Evolutionary conservation across 1,140 invertebrate species (phyloP).

Genomic region (Periplaneta americana): DNA sequence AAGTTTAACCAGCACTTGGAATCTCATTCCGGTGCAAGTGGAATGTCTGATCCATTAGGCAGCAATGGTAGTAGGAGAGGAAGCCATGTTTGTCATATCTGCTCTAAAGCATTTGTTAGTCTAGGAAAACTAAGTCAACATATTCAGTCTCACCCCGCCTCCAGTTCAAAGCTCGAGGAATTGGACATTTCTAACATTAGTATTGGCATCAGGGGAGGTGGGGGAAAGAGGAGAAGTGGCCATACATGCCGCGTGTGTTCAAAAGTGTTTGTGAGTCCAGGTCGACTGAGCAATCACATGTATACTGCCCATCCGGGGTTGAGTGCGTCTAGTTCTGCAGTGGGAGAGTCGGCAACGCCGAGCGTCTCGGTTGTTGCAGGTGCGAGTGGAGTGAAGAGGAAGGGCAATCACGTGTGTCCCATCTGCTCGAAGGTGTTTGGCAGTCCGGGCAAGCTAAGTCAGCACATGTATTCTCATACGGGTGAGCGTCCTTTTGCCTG

Average conservation of each 20-base stretch:
- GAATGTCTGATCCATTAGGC: background rate
- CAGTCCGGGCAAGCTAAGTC: constrained; percentile 51
- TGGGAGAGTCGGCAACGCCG: background rate
- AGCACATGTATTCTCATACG: constrained; percentile 57
- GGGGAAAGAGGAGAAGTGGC: background rate
- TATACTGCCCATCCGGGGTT: constrained; percentile 58
- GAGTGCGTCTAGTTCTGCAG: constrained; percentile 56
- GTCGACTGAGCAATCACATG: constrained; percentile 52
- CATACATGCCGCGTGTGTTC: constrained; percentile 49
- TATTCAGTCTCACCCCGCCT: constrained; percentile 54
- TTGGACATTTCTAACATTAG: background rate
- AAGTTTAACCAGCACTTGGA: background rate
- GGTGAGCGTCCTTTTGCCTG: constrained; percentile 62
- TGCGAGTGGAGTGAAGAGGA: background rate
- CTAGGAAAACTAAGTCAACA: constrained; percentile 54
- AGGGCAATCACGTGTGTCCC: constrained; percentile 40
- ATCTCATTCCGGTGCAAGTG: background rate
- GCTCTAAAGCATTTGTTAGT: constrained; percentile 52
- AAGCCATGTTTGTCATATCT: constrained; percentile 44
- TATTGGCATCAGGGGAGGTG: background rate
- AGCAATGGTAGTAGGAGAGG: background rate
- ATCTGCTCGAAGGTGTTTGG: constrained; percentile 52
- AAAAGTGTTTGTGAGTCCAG: constrained; percentile 52
- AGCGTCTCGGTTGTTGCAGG: background rate
- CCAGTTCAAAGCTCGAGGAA: background rate